phyloP scores from a whole-genome alignment of 2,888 invertebrate genomes.

The Xylocampa areola region DNA sequence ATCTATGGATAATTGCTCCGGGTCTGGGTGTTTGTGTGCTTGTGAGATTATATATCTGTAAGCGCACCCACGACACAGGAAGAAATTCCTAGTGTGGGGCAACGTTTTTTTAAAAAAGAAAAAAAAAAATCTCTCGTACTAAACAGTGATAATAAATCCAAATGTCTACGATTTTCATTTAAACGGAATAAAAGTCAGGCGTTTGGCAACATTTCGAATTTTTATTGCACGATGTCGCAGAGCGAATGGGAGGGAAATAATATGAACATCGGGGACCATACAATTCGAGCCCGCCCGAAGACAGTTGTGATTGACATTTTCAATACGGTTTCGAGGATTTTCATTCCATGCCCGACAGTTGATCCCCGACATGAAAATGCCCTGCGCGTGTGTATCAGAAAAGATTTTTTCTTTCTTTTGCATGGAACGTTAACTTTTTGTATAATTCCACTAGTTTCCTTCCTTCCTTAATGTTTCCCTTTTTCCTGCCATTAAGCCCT shows the following conservation, averaged over 20 bases:
- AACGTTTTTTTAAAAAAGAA: no score
- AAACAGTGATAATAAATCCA: slow-evolving; percentile 13
- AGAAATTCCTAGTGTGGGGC: no score
- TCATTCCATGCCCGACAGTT: slow-evolving; percentile 53
- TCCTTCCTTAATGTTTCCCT: slow-evolving; percentile 5
- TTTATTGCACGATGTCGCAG: slow-evolving; percentile 22
- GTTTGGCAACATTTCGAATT: slow-evolving; percentile 31
- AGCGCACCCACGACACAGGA: no score
- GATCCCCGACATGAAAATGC: slow-evolving; percentile 53
- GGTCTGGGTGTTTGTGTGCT: no score
- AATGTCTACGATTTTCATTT: slow-evolving; percentile 47
- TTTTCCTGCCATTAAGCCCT: slow-evolving; percentile 24
- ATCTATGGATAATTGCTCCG: no score
- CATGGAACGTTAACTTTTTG: slow-evolving; percentile 17
- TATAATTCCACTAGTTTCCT: slow-evolving; percentile 19
- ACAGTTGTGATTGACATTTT: slow-evolving; percentile 65
- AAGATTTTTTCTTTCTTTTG: slow-evolving; percentile 27
- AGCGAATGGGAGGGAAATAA: slow-evolving; percentile 25
- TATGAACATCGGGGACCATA: slow-evolving; percentile 39
- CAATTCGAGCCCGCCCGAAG: slow-evolving; percentile 41
- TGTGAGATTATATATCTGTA: no score
- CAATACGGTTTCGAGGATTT: slow-evolving; percentile 61
- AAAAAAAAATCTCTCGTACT: no score
- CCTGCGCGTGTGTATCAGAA: slow-evolving; percentile 35
- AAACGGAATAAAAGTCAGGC: slow-evolving; percentile 39